Percentiles rank a stretch among this genome's conserved stretches.
phyloP scores from a whole-genome alignment of 2,113 vertebrate genomes.

The Passer domesticus region DNA sequence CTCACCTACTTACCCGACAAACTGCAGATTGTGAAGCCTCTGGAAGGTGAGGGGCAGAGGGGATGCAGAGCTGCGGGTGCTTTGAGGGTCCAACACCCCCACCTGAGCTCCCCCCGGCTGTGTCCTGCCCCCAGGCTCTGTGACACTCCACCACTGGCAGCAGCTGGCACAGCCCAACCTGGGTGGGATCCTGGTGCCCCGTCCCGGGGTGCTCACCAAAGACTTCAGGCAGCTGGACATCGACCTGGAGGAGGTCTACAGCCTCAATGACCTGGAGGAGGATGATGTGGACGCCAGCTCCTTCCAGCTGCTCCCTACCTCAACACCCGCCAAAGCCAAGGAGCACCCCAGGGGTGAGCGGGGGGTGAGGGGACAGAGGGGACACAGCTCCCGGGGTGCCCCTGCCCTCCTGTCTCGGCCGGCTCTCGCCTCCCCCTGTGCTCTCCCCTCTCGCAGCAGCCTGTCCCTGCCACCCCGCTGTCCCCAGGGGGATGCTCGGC shows the following conservation, averaged over 20 bases:
- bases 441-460: background rate
- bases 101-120: background rate
- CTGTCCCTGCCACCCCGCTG: rapidly evolving
- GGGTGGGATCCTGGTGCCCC: conserved; percentile 80
- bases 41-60: conserved; percentile 78
- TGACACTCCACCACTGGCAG: conserved; percentile 88
- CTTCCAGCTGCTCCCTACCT: conserved; percentile 62
- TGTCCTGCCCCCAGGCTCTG: conserved; percentile 71
- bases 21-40: conserved; percentile 86
- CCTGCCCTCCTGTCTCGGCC: background rate
- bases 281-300: conserved; percentile 77
- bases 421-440: rapidly evolving
- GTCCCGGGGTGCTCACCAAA: conserved; percentile 84
- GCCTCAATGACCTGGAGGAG: conserved; percentile 86
- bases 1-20: conserved; percentile 83
- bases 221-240: conserved; percentile 85
- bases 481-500: rapidly evolving
- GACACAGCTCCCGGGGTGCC: rapidly evolving
- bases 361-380: rapidly evolving
- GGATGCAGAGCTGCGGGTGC: background rate
- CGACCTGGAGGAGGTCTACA: conserved; percentile 85
- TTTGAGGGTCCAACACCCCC: rapidly evolving
- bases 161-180: conserved; percentile 85
- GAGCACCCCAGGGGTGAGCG: conserved; percentile 74
- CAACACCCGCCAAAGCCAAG: conserved; percentile 50